Evolutionary conservation across 2,888 invertebrate genomes (phyloP).

Genomic region (Ephialtes manifestator): DNA sequence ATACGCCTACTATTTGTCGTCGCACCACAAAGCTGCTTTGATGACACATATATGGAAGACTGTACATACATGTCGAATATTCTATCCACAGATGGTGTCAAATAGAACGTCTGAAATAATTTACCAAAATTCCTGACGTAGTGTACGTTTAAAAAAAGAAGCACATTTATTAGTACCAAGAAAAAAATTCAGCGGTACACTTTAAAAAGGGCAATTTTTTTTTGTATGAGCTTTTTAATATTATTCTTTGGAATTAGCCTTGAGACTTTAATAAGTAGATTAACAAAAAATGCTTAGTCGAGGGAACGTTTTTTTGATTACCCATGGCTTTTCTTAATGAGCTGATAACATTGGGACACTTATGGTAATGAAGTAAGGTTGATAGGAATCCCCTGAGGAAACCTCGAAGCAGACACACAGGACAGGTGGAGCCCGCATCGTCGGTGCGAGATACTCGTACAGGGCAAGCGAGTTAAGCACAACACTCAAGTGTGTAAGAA

Average conservation of each 20-base stretch:
- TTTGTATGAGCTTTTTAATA: no score
- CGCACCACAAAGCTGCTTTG: conserved; percentile 12
- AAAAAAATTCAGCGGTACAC: not conserved
- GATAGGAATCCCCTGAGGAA: not conserved
- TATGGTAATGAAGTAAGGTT: not conserved
- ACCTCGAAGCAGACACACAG: conserved; percentile 17
- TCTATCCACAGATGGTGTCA: not conserved
- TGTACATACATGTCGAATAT: not conserved
- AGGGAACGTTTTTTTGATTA: not conserved
- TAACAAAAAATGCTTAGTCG: not conserved
- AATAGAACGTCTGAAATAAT: not conserved
- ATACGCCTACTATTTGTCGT: conserved; percentile 17
- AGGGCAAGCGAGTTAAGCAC: conserved; percentile 5
- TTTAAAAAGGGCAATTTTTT: not conserved
- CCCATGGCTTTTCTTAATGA: not conserved
- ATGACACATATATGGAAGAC: not conserved
- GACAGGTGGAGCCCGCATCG: conserved; percentile 66
- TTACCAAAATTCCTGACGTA: no score
- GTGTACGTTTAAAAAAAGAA: no score
- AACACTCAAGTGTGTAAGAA: conserved; percentile 15
- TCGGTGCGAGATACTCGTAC: conserved; percentile 33
- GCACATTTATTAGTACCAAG: not conserved
- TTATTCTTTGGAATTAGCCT: not conserved
- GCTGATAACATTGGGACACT: not conserved
- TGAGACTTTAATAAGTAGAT: not conserved